These are phyloP conservation scores for Empidonax alnorum DNA, from an alignment of 2,113 vertebrate species.

Conservation along the genomic window DNA sequence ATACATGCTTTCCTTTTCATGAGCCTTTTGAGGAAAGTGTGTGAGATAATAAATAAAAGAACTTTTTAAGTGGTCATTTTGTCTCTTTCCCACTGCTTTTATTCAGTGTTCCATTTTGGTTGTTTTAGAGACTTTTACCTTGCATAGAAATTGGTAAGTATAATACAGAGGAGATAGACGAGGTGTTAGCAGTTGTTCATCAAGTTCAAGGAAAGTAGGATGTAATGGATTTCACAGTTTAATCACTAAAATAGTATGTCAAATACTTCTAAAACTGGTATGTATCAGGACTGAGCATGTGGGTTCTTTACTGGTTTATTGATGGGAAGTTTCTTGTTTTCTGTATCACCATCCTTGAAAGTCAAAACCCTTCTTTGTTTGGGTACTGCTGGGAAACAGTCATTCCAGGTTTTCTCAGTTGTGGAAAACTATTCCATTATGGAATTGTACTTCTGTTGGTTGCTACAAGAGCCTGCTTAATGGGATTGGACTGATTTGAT, in stretches of 20 bases:
- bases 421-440: neutral
- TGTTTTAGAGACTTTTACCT: neutral
- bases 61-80: neutral
- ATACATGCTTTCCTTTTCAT: neutral
- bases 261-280: neutral
- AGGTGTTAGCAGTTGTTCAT: neutral
- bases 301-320: neutral
- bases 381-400: neutral
- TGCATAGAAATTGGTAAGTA: neutral
- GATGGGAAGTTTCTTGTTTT: neutral
- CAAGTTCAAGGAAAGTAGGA: neutral
- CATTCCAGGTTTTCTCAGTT: neutral
- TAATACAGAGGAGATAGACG: neutral
- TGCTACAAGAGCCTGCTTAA: neutral
- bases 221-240: neutral
- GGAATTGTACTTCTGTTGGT: neutral
- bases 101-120: neutral
- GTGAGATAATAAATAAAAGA: neutral
- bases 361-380: neutral
- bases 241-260: neutral
- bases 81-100: neutral
- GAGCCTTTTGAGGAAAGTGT: neutral
- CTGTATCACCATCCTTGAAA: neutral
- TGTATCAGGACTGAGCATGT: neutral
- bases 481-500: neutral